Evolutionary conservation across 2,113 vertebrate species (phyloP).

Genomic region (Oryzias celebensis): DNA sequence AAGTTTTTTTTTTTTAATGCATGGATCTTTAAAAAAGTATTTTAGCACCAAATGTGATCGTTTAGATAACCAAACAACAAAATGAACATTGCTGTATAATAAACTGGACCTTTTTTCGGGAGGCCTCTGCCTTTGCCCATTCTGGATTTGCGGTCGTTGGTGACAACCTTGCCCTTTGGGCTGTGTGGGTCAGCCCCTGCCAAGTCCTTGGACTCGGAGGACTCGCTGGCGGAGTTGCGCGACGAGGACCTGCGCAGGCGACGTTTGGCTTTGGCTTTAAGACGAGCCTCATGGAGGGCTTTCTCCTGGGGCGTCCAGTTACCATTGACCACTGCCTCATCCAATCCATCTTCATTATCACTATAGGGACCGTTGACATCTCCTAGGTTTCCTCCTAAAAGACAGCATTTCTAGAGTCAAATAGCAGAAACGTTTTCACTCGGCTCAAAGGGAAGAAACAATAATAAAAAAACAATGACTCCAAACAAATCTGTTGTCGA

Average conservation of each 20-base stretch:
- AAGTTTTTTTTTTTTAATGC: too few relatives aligned
- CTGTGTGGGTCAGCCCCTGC: constrained; percentile 70
- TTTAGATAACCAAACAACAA: neutral
- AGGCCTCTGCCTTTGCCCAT: constrained; percentile 84
- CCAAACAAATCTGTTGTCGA: too few relatives aligned
- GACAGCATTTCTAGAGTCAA: constrained; percentile 56
- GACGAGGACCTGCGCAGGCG: constrained; percentile 81
- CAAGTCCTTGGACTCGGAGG: constrained; percentile 72
- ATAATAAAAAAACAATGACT: too few relatives aligned
- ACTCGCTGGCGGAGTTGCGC: constrained; percentile 82
- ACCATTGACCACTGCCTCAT: constrained; percentile 72
- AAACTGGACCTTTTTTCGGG: constrained; percentile 83
- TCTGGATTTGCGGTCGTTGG: constrained; percentile 82
- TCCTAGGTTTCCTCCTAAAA: constrained; percentile 12
- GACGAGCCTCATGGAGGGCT: constrained; percentile 81
- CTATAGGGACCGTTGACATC: constrained; percentile 48
- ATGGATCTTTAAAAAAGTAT: too few relatives aligned
- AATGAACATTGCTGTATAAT: too few relatives aligned
- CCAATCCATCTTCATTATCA: constrained; percentile 64
- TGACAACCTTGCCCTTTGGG: constrained; percentile 73
- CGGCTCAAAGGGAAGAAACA: too few relatives aligned
- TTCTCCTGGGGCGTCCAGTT: constrained; percentile 86
- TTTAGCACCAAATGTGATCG: too few relatives aligned
- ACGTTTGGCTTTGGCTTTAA: constrained; percentile 86
- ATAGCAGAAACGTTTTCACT: neutral